phyloP scores from a whole-genome alignment of 1,140 invertebrate species.

The Drosophila elegans region DNA sequence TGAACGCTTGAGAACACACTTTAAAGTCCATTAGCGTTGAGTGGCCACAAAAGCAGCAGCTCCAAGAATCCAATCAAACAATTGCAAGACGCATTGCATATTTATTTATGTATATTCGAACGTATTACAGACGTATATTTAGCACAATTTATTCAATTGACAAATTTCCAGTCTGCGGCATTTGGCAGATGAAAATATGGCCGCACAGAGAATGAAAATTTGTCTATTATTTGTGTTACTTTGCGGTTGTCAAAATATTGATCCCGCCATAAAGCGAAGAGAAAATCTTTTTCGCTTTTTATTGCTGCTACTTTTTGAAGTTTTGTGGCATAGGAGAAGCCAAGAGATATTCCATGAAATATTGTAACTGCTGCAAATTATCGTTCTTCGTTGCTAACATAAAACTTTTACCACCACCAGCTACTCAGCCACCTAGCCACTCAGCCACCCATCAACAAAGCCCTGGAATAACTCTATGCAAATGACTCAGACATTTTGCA shows the following conservation, averaged over 20 bases:
- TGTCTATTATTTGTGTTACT: constrained; percentile 43
- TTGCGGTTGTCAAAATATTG: constrained; percentile 56
- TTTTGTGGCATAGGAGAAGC: constrained; percentile 34
- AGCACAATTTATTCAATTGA: constrained; percentile 55
- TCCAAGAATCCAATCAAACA: constrained; percentile 34
- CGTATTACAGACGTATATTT: constrained; percentile 34
- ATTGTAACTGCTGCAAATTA: constrained; percentile 72
- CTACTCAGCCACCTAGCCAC: constrained; percentile 1
- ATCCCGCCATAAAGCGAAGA: constrained; percentile 32
- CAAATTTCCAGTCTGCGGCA: constrained; percentile 49
- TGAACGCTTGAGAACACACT: constrained; percentile 73
- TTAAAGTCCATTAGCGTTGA: constrained; percentile 81
- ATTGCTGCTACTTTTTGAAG: constrained; percentile 55
- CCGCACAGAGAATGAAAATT: constrained; percentile 26
- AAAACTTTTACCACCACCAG: constrained; percentile 56
- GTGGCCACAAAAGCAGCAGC: constrained; percentile 49
- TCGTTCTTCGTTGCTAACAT: constrained; percentile 65
- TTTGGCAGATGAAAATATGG: constrained; percentile 48
- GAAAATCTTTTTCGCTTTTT: constrained; percentile 51
- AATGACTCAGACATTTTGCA: constrained; percentile 60
- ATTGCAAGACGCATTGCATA: constrained; percentile 45
- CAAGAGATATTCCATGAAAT: constrained; percentile 59
- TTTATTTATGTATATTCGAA: constrained; percentile 40
- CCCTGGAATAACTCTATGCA: constrained; percentile 45
- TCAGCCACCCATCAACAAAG: constrained; percentile 4